These are phyloP conservation scores for Onychomys arenicola DNA, from an alignment of 2,797 vertebrate species.

Conservation along the genomic window DNA sequence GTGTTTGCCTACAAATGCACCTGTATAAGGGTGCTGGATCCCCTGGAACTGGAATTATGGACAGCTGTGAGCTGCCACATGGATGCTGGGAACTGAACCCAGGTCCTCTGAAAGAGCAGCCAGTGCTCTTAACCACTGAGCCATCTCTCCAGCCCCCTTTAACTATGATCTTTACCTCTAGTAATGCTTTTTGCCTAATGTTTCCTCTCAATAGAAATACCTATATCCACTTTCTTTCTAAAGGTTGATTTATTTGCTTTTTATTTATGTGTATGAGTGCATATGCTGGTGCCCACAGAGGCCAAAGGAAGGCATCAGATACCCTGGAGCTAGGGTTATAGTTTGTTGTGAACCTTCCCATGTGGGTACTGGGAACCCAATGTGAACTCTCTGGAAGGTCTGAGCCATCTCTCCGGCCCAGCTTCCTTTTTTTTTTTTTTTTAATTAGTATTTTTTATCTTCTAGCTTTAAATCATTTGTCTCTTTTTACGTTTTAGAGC, in stretches of 20 bases:
- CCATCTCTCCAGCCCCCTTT: neutral
- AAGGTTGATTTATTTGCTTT: neutral
- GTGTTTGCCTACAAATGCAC: neutral
- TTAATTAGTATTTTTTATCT: neutral
- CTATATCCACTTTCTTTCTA: neutral
- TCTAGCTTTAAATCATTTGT: conserved; percentile 12
- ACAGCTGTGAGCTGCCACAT: neutral
- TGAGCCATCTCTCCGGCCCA: neutral
- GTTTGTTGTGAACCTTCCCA: neutral
- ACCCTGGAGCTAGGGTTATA: neutral
- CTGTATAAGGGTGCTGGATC: neutral
- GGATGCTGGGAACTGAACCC: neutral
- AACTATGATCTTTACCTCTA: neutral
- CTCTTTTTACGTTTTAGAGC: neutral
- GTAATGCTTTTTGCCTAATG: neutral
- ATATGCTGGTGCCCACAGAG: neutral
- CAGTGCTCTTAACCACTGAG: neutral
- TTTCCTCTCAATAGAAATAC: neutral
- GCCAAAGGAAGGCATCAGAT: neutral
- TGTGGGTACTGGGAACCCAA: neutral
- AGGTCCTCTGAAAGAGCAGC: neutral
- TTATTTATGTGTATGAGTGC: neutral
- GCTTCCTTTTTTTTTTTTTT: no score
- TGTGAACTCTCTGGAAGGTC: neutral
- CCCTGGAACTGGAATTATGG: neutral